Evolutionary conservation across 1,140 invertebrate genomes (phyloP).

Genomic region (Hylaeus anthracinus): DNA sequence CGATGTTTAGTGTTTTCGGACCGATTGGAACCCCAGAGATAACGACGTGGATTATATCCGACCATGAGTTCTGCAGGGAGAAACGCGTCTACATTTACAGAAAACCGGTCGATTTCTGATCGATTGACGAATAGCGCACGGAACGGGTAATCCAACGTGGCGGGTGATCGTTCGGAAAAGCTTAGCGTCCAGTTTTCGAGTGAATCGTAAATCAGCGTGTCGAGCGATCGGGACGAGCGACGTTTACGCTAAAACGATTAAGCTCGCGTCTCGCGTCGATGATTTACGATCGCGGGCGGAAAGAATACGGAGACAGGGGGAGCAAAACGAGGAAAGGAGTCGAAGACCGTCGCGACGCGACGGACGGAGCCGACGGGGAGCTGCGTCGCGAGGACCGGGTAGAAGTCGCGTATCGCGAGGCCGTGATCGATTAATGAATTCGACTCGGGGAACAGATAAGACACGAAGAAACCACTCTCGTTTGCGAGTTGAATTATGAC

Average conservation of each 20-base stretch:
- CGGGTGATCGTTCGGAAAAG: slow-evolving; percentile 19
- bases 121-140: not conserved
- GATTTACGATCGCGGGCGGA: slow-evolving; percentile 33
- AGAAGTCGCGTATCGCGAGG: not conserved
- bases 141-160: not conserved
- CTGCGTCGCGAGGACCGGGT: not conserved
- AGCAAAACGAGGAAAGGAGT: slow-evolving; percentile 11
- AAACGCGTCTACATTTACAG: no score
- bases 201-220: slow-evolving; percentile 31
- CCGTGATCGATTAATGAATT: slow-evolving; percentile 52
- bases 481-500: slow-evolving; percentile 52
- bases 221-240: slow-evolving; percentile 25
- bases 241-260: slow-evolving; percentile 51
- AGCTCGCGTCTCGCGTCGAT: slow-evolving; percentile 44
- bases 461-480: slow-evolving; percentile 49
- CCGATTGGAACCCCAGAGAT: no score
- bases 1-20: no score
- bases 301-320: slow-evolving; percentile 20
- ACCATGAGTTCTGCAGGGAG: no score
- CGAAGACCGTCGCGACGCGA: not conserved
- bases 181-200: not conserved
- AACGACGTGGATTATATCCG: no score
- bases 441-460: slow-evolving; percentile 32
- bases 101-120: no score
- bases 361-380: not conserved